Percentiles rank a stretch among this genome's conserved stretches.
Evolutionary conservation across 1,140 invertebrate genomes (phyloP).

Genomic region (Diuraphis noxia): DNA sequence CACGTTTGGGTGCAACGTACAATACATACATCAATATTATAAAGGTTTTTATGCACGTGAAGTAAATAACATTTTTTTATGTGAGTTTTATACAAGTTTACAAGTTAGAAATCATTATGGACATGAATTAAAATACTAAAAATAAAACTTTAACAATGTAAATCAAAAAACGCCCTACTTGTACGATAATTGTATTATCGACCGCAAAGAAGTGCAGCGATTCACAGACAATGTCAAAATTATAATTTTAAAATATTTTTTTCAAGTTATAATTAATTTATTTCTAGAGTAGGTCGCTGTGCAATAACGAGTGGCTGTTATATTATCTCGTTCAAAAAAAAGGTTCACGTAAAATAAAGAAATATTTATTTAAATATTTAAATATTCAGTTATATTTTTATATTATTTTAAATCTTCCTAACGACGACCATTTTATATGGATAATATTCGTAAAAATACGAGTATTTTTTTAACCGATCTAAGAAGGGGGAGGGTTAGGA

Average conservation of each 20-base stretch:
- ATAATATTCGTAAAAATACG: not conserved
- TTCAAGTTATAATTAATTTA: no score
- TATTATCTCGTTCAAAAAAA: not conserved
- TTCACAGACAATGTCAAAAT: no score
- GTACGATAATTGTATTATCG: not conserved
- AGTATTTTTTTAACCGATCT: not conserved
- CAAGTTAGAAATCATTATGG: not conserved
- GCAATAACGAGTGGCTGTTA: no score
- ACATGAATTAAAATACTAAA: not conserved
- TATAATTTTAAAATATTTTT: no score
- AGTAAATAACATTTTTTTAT: not conserved
- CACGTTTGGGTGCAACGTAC: no score
- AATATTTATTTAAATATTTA: not conserved
- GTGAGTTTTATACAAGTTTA: not conserved
- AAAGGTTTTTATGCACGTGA: not conserved
- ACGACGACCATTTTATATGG: not conserved
- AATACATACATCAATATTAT: not conserved
- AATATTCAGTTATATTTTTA: not conserved
- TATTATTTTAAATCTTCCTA: not conserved
- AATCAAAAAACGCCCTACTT: not conserved
- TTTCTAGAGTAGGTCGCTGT: no score
- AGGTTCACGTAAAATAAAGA: not conserved
- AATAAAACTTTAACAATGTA: not conserved
- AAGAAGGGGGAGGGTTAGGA: no score
- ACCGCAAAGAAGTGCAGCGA: not conserved